These are phyloP conservation scores for Camponotus vicinus DNA, from an alignment of 1,140 invertebrate species.

Conservation along the genomic window DNA sequence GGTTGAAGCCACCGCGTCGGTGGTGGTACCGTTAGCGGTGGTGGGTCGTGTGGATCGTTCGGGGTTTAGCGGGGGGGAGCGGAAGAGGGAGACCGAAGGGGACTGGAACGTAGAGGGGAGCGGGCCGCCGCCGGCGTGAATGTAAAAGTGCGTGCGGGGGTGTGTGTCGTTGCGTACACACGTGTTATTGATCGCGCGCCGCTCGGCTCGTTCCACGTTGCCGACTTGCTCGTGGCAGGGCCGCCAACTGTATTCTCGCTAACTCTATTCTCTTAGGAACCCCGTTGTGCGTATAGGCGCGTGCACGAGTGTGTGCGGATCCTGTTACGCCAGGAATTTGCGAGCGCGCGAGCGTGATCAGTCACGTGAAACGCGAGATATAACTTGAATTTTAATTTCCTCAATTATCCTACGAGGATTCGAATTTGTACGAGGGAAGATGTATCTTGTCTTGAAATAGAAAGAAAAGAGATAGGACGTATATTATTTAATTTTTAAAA, in stretches of 20 bases:
- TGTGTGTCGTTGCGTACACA: constrained; percentile 84
- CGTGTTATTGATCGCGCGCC: constrained; percentile 84
- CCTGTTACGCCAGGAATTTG: neutral
- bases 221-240: constrained; percentile 77
- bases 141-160: constrained; percentile 78
- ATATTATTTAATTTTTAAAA: constrained; percentile 23
- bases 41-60: constrained; percentile 67
- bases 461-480: neutral
- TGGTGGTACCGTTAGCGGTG: constrained; percentile 57
- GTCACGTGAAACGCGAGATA: constrained; percentile 46
- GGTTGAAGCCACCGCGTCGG: constrained; percentile 38
- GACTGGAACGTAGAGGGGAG: constrained; percentile 32
- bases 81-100: constrained; percentile 14
- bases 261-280: constrained; percentile 80
- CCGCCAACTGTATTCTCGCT: constrained; percentile 82
- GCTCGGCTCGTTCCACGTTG: constrained; percentile 74
- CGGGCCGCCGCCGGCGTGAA: constrained; percentile 54
- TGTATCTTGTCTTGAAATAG: neutral
- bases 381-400: constrained; percentile 49
- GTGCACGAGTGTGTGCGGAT: neutral
- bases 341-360: constrained; percentile 26
- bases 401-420: constrained; percentile 14
- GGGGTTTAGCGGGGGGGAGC: constrained; percentile 35
- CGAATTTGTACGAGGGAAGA: neutral
- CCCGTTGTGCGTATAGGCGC: neutral